These are phyloP conservation scores for Trypoxylon attenuatum DNA, from an alignment of 2,888 invertebrate species.

Conservation along the genomic window DNA sequence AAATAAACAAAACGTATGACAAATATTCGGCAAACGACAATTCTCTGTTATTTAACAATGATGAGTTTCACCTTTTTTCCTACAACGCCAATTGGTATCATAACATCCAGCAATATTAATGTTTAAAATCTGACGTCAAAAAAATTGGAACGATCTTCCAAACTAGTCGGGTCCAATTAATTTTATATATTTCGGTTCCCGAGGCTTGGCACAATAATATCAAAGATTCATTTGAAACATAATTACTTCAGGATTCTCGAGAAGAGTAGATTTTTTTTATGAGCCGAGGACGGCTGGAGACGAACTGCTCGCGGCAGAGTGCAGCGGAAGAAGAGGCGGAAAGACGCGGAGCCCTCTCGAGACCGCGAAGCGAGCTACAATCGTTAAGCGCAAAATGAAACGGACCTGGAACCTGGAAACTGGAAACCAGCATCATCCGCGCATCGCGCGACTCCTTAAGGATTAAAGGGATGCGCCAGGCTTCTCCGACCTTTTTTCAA, in stretches of 20 bases:
- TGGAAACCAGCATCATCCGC: too few species aligned
- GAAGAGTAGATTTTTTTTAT: neutral
- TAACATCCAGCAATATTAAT: too few species aligned
- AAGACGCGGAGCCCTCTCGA: neutral
- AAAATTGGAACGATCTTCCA: too few species aligned
- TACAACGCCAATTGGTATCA: too few species aligned
- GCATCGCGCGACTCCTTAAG: constrained; percentile 6
- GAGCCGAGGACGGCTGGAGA: neutral
- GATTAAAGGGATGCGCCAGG: neutral
- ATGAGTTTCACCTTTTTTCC: too few species aligned
- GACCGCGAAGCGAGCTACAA: neutral
- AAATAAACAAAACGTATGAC: too few species aligned
- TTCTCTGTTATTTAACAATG: too few species aligned
- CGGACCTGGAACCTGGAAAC: neutral
- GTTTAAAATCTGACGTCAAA: too few species aligned
- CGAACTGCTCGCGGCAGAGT: neutral
- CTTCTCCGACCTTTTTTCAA: neutral
- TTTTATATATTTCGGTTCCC: too few species aligned
- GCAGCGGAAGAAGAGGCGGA: neutral
- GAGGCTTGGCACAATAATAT: too few species aligned
- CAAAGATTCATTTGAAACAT: neutral
- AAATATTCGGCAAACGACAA: too few species aligned
- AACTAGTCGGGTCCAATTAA: too few species aligned
- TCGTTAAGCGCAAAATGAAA: constrained; percentile 7
- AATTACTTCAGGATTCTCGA: neutral